These are phyloP conservation scores for Rhinella marina DNA, from an alignment of 2,797 vertebrate species.

Conservation along the genomic window DNA sequence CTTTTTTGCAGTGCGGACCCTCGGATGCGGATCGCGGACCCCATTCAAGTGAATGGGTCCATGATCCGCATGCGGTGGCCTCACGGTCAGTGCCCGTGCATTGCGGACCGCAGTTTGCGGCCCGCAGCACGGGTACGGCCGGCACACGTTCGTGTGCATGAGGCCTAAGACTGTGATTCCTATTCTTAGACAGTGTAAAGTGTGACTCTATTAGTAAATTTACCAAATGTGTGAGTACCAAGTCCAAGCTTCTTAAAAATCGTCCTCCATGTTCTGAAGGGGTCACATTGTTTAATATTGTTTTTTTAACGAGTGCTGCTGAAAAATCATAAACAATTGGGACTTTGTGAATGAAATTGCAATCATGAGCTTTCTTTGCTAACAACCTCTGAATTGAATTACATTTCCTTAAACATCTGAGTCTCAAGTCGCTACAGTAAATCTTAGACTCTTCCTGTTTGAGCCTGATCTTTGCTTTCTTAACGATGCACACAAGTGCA, in stretches of 20 bases:
- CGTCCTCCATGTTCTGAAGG: not conserved
- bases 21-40: no score
- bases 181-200: no score
- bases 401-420: slow-evolving; percentile 59
- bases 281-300: slow-evolving; percentile 14
- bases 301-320: not conserved
- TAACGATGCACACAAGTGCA: slow-evolving; percentile 47
- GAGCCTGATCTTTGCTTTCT: slow-evolving; percentile 58
- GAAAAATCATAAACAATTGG: slow-evolving; percentile 16
- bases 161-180: no score
- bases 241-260: not conserved
- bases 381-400: slow-evolving; percentile 37
- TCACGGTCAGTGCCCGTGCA: no score
- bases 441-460: slow-evolving; percentile 61
- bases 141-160: no score
- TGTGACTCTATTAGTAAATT: no score
- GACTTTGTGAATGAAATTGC: not conserved
- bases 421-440: slow-evolving; percentile 27
- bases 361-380: slow-evolving; percentile 34
- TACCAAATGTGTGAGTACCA: no score
- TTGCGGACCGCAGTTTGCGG: no score
- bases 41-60: no score
- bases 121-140: no score
- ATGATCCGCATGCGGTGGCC: no score
- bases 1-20: no score